phyloP scores from a whole-genome alignment of 2,113 vertebrate genomes.

The Heterochromis multidens region DNA sequence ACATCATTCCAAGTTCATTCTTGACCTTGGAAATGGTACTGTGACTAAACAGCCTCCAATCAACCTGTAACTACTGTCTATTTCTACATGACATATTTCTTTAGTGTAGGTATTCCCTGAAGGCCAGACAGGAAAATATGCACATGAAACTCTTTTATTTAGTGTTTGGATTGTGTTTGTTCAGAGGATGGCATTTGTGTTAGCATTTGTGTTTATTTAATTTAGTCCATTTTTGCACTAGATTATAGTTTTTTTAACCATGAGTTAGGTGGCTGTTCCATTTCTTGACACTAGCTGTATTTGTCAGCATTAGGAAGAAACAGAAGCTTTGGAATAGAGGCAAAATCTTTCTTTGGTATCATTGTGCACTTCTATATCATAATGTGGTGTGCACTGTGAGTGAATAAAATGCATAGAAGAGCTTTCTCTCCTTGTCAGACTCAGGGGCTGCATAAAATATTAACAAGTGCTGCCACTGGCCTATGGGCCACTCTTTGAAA shows the following conservation, averaged over 20 bases:
- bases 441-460: not conserved
- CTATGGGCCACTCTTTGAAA: not conserved
- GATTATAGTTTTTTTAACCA: not conserved
- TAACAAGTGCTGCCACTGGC: not conserved
- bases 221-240: not conserved
- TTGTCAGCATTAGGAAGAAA: not conserved
- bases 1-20: too few relatives aligned
- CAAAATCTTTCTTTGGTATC: not conserved
- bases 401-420: not conserved
- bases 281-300: not conserved
- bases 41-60: not conserved
- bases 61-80: not conserved
- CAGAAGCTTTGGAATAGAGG: not conserved
- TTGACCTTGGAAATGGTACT: too few relatives aligned
- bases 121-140: not conserved
- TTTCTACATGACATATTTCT: not conserved
- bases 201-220: not conserved
- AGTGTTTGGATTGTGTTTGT: not conserved
- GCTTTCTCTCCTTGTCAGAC: not conserved
- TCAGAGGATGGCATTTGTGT: not conserved
- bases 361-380: not conserved
- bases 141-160: not conserved
- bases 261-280: not conserved
- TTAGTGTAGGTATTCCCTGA: not conserved
- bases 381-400: not conserved